Conservation (phyloP, 2,888 invertebrate species). For the Trichopoda pennipes region DNA sequence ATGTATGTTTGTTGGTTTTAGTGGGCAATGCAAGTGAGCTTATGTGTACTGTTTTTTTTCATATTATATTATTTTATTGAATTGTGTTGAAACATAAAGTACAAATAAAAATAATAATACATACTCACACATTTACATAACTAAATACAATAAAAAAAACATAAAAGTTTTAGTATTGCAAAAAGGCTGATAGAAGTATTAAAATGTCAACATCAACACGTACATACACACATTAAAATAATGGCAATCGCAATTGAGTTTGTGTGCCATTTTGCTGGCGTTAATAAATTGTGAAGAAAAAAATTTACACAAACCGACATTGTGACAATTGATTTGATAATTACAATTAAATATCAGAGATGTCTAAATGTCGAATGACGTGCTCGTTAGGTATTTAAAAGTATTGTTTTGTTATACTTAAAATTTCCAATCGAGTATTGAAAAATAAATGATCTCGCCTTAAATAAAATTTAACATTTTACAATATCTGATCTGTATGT, state of each 20-base stretch:
- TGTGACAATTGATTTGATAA: constrained; percentile 45
- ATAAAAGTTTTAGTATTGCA: constrained; percentile 41
- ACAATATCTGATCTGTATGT: too few relatives aligned
- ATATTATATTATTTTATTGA: constrained; percentile 17
- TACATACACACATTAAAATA: neutral
- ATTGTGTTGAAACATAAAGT: constrained; percentile 32
- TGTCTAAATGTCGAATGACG: neutral
- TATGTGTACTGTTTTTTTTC: neutral
- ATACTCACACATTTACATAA: neutral
- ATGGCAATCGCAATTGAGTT: neutral
- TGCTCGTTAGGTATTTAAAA: too few relatives aligned
- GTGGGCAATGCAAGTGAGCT: constrained; percentile 35
- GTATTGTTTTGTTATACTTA: too few relatives aligned
- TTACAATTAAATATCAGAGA: constrained; percentile 29
- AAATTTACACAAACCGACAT: neutral
- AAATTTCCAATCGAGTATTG: too few relatives aligned
- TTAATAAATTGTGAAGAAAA: neutral
- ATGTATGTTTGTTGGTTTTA: constrained; percentile 59
- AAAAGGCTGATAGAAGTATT: constrained; percentile 54
- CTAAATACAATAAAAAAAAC: constrained; percentile 9
- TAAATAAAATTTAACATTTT: too few relatives aligned
- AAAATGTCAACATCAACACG: constrained; percentile 54
- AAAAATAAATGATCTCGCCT: too few relatives aligned
- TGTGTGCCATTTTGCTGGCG: constrained; percentile 7
- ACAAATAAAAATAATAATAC: constrained; percentile 16